phyloP scores from a whole-genome alignment of 2,888 invertebrate genomes.

The Eupithecia abbreviata region DNA sequence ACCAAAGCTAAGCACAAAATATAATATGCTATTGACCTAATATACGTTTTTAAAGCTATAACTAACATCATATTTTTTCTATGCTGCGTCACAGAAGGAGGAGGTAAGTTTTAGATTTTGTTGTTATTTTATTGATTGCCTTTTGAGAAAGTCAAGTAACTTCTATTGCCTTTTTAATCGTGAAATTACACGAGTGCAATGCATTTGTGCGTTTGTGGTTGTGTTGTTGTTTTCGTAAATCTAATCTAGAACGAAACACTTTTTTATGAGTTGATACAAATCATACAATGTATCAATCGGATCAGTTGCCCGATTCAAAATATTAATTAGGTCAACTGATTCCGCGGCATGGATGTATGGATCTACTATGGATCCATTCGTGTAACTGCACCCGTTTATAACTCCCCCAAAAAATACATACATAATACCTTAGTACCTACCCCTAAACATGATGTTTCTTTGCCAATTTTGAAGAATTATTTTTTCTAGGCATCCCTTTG shows the following conservation, averaged over 20 bases:
- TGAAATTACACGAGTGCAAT: too few relatives aligned
- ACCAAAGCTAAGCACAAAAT: not conserved
- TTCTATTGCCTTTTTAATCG: not conserved
- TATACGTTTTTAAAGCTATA: not conserved
- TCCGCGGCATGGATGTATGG: too few relatives aligned
- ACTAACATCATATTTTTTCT: constrained; percentile 22
- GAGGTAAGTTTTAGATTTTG: constrained; percentile 63
- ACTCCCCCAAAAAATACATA: not conserved
- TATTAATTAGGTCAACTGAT: too few relatives aligned
- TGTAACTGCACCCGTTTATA: not conserved
- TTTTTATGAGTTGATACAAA: too few relatives aligned
- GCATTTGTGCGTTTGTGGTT: too few relatives aligned
- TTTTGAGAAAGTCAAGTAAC: not conserved
- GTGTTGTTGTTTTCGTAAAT: too few relatives aligned
- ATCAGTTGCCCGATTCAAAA: too few relatives aligned
- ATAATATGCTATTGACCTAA: not conserved
- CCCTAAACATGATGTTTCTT: not conserved
- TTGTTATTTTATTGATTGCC: not conserved
- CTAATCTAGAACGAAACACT: too few relatives aligned
- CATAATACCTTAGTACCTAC: not conserved
- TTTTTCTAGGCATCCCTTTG: constrained; percentile 86
- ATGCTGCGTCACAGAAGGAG: constrained; percentile 65
- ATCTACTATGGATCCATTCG: too few relatives aligned
- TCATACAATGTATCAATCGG: too few relatives aligned
- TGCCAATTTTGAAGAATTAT: not conserved